These are phyloP conservation scores for Festucalex cinctus DNA, from an alignment of 2,113 vertebrate species.

Conservation along the genomic window DNA sequence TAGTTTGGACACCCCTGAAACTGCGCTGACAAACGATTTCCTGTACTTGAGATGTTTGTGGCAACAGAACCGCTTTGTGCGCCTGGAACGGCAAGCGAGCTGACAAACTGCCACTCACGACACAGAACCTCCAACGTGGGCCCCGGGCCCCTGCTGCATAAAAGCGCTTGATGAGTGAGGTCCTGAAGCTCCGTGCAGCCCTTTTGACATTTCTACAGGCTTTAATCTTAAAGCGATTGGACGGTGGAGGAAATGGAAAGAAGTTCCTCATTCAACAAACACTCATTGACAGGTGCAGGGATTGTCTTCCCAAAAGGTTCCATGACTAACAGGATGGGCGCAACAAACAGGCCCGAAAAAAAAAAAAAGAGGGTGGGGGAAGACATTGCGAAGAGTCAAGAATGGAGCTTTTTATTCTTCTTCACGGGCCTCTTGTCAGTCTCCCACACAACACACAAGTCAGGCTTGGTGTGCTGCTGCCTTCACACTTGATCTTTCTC, in stretches of 20 bases:
- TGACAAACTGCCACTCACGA: constrained; percentile 51
- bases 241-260: constrained; percentile 44
- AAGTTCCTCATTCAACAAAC: constrained; percentile 53
- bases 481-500: not conserved
- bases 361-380: constrained; percentile 10
- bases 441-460: constrained; percentile 54
- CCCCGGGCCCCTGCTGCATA: constrained; percentile 30
- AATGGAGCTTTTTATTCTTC: constrained; percentile 51
- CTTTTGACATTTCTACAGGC: constrained; percentile 38
- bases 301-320: constrained; percentile 49
- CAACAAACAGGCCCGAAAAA: constrained; percentile 24
- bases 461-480: constrained; percentile 30
- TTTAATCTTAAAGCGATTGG: constrained; percentile 51
- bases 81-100: constrained; percentile 12
- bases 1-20: too few relatives aligned
- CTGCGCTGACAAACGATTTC: not conserved
- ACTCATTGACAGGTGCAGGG: constrained; percentile 47
- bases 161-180: constrained; percentile 50
- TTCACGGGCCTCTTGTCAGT: constrained; percentile 52
- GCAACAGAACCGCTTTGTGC: constrained; percentile 14
- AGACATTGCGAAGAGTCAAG: constrained; percentile 10
- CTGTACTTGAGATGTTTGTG: constrained; percentile 6
- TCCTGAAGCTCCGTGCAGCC: constrained; percentile 31
- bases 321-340: constrained; percentile 37
- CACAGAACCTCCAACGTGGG: constrained; percentile 37